Evolutionary conservation across 2,888 invertebrate genomes (phyloP), one percentile per base, ranked within the genome.

Genomic region (Epistrophella euchroma): DNA sequence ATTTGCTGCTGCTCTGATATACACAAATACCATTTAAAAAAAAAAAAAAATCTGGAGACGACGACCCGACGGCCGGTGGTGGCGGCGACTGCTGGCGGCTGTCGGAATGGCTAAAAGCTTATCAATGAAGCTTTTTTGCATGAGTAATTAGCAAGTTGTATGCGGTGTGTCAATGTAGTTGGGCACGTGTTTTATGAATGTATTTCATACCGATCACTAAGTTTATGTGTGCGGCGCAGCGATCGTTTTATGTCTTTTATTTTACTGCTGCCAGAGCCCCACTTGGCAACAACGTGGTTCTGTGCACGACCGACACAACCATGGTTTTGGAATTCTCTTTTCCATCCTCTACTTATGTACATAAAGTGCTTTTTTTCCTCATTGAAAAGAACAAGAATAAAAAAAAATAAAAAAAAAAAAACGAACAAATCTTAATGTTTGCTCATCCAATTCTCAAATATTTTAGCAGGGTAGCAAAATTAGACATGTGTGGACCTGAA

Each of bases 111-210:
- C 37, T 15, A 52, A 35, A 52, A 82, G 82, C 74, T 81, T 76
- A 76, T 68, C 72, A 56, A n/a, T 17, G 40, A 37, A 86, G 86
- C 86, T 86, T 86, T 86, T 74, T 50, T 86, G 86, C 82, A 86
- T 86, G 82, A 82, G 82, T 82, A 86, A 86, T 80, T 80, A 84
- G 77, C 76, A 58, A 62, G 55, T 56, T 89, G 90, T 90, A 75
- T 52, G 37, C 35, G 52, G 11, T 68, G 50, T 68, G 50, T 66
- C 37, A 90, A 89, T 91, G 91, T 91, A 90, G 90, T 90, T 90
- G 90, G 91, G 92, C 91, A 91, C 91, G 91, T 91, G 91, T 91
- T 86, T 74, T 86, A 68, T 86, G 32, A 82, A 71, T 86, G 86
- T 86, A 71, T 82, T 82, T 64, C n/a, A 88, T 89, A 89, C 68